Conservation (phyloP, 2,113 vertebrate species). For the Notechis scutatus region DNA sequence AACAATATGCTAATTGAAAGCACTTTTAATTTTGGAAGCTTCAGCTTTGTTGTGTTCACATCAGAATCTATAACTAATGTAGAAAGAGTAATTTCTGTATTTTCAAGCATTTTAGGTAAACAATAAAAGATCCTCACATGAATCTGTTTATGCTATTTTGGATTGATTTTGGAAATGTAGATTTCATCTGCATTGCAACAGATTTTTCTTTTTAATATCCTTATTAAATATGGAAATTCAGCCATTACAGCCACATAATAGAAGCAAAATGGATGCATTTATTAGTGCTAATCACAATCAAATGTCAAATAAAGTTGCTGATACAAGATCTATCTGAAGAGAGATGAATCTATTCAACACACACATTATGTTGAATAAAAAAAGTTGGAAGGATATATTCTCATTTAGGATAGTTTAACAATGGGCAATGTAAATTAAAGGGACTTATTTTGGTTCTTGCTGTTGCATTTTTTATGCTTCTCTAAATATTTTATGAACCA, state of each 20-base stretch:
- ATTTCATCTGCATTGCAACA: neutral
- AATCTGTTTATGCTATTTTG: neutral
- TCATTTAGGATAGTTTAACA: neutral
- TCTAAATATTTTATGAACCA: constrained; percentile 25
- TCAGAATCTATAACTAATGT: too few relatives aligned
- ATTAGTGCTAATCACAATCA: neutral
- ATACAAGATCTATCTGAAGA: neutral
- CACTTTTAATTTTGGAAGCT: too few relatives aligned
- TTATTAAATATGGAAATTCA: neutral
- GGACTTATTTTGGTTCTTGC: neutral
- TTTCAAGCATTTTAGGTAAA: too few relatives aligned
- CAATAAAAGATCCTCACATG: too few relatives aligned
- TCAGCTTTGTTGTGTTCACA: too few relatives aligned
- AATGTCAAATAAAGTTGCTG: neutral
- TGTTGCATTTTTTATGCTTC: constrained; percentile 10
- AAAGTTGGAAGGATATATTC: neutral
- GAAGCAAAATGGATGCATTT: neutral
- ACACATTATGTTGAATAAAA: neutral
- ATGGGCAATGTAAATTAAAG: neutral
- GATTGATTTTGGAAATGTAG: neutral
- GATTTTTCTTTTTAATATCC: neutral
- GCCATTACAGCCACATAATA: neutral
- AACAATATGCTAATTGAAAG: too few relatives aligned
- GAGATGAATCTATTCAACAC: neutral
- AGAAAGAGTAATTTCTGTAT: too few relatives aligned